Conservation (phyloP, 2,113 vertebrate species). For the Rynchops niger region DNA sequence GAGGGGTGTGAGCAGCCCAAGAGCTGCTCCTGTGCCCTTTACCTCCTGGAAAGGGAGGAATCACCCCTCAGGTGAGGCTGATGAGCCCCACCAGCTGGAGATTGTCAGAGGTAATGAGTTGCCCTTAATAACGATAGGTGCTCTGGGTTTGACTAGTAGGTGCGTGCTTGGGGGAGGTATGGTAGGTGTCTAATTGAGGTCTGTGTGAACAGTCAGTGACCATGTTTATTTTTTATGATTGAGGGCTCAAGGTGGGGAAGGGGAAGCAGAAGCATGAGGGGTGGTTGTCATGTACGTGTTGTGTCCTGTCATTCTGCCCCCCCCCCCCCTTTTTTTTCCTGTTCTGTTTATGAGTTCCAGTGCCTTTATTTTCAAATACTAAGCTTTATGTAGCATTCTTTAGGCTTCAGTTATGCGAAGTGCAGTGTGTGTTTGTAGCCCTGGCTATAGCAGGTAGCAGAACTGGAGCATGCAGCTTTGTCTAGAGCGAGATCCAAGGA, state of each 20-base stretch:
- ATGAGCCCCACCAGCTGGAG: not conserved
- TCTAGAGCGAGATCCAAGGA: not conserved
- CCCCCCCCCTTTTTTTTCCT: not conserved
- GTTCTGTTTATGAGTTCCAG: not conserved
- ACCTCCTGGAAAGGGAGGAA: not conserved
- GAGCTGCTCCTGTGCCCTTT: no score
- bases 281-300: fast-evolving
- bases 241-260: fast-evolving
- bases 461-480: not conserved
- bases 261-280: not conserved
- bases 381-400: fast-evolving
- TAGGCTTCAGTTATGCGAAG: not conserved
- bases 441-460: not conserved
- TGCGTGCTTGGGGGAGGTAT: fast-evolving
- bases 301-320: no score
- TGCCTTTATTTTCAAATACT: not conserved
- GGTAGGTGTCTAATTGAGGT: fast-evolving
- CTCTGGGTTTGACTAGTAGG: fast-evolving
- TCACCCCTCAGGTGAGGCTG: not conserved
- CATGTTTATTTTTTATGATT: fast-evolving
- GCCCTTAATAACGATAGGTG: fast-evolving
- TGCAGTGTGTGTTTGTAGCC: fast-evolving
- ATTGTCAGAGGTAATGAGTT: not conserved
- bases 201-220: fast-evolving
- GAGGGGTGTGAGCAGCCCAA: fast-evolving